Conservation (phyloP, 1,140 invertebrate genomes). For the Pseudomyrmex concolor region DNA sequence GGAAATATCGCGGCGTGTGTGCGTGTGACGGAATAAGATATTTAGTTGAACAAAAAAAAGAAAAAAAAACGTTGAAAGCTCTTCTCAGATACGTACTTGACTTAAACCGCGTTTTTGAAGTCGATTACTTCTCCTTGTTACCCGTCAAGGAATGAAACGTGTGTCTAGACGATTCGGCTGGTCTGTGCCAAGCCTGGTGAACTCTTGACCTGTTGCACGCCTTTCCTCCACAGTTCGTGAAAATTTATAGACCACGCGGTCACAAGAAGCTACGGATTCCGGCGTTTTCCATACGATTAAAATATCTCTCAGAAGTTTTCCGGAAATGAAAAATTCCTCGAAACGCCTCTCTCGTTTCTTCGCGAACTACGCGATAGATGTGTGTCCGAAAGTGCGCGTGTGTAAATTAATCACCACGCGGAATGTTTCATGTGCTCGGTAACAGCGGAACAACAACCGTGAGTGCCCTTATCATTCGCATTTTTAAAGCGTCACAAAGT, state of each 20-base stretch:
- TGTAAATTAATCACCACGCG: neutral
- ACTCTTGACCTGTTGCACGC: conserved; percentile 64
- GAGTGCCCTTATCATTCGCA: conserved; percentile 33
- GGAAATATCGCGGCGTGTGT: neutral
- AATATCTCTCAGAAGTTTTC: neutral
- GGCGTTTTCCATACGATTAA: neutral
- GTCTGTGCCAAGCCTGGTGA: conserved; percentile 33
- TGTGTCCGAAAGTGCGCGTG: conserved; percentile 25
- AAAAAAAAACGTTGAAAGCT: neutral
- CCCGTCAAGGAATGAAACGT: neutral
- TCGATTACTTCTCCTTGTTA: conserved; percentile 17
- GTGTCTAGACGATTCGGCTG: conserved; percentile 35
- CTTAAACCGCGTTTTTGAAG: neutral
- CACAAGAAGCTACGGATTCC: neutral
- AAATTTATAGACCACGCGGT: conserved; percentile 4
- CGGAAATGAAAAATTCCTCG: neutral
- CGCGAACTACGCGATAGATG: neutral
- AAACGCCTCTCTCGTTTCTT: neutral
- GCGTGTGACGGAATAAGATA: neutral
- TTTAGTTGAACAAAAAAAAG: neutral
- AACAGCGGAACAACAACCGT: neutral
- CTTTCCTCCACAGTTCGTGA: conserved; percentile 7
- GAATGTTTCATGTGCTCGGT: too few relatives aligned
- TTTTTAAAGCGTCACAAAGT: conserved; percentile 54
- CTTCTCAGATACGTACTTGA: neutral